Percentiles rank a stretch among this genome's conserved stretches.
Conservation (phyloP, 2,888 invertebrate genomes). For the Phrixothrix hirtus region DNA sequence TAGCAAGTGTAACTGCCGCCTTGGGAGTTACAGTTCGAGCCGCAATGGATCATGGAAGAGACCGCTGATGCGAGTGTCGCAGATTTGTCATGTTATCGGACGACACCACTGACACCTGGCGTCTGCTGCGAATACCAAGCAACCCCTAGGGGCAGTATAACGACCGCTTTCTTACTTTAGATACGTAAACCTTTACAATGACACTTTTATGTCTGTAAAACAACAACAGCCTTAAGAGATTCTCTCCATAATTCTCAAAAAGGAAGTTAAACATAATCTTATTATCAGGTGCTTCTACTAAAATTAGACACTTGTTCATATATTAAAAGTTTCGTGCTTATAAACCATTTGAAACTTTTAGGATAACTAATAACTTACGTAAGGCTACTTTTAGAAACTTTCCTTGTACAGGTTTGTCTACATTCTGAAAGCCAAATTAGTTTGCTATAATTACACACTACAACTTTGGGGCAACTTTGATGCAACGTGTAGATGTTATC, state of each 20-base stretch:
- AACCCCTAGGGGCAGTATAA: conserved; percentile 20
- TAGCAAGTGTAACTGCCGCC: conserved; percentile 35
- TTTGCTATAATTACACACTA: conserved; percentile 12
- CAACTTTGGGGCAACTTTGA: background rate
- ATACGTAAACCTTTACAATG: conserved; percentile 14
- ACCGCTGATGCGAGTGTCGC: conserved; percentile 38
- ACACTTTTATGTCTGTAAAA: background rate
- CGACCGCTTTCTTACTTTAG: conserved; percentile 17
- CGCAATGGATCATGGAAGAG: conserved; percentile 37
- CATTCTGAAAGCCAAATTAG: conserved; percentile 12
- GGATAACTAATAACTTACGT: conserved; percentile 8
- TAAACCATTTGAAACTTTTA: conserved; percentile 2
- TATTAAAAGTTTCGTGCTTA: conserved; percentile 4
- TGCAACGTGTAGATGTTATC: background rate
- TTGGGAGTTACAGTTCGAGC: conserved; percentile 32
- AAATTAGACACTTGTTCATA: no score
- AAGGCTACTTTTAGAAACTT: conserved; percentile 12
- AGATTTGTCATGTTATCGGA: conserved; percentile 41
- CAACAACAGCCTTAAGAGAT: background rate
- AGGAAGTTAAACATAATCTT: background rate
- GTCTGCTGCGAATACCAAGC: conserved; percentile 35
- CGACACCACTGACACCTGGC: conserved; percentile 37
- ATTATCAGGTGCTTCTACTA: no score
- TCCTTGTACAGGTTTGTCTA: conserved; percentile 12
- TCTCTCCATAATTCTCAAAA: background rate